Evolutionary conservation across 2,113 vertebrate genomes (phyloP), one percentile per base, ranked within the genome.

Genomic region (Sinocyclocheilus maitianheensis): DNA sequence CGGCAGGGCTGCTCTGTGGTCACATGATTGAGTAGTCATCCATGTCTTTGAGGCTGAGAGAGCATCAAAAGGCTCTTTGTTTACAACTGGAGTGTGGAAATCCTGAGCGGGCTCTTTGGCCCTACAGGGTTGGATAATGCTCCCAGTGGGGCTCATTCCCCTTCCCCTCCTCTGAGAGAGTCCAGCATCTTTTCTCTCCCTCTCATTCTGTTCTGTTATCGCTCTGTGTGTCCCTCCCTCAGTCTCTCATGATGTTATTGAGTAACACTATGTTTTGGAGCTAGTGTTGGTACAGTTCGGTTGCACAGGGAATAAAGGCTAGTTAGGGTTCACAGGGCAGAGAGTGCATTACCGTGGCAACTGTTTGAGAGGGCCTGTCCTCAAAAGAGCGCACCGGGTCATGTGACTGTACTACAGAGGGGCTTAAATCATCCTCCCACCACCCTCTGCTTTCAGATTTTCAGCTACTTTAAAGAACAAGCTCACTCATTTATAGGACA

Each of bases 31-130:
- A 91, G 85, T 86, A 87, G 88, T 90, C 85, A 87, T 84, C 81
- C 84, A 84, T 74, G 74, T 88, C 72, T 90, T 77, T 89, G 86
- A 80, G 92, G 80, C 72, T 63, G 72, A 87, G 53, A 0, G 2
- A 86, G 90, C 86, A 91, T 94, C 90, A 92, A 92, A 93, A 89
- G 91, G 89, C 77, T 46, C 88, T 94, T 93, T 93, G 92, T 95
- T 91, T 92, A 87, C 30, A 5, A 62, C 75, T 87, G 85, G 63
- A 8, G 51, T 89, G 88, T 46, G 90, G 90, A 92, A 91, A 89
- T 10, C 1, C 89, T 4, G 22, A 84, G 83, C 85, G 79, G 75
- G 85, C 72, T 87, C 9, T 0, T 69, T 89, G 81, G 77, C 89
- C 81, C 84, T 71, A 74, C 62, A 79, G 75, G 77, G 26, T 69